Base-by-base conservation (phyloP, 1,140 invertebrate genomes). In the Trissolcus basalis region DNA sequence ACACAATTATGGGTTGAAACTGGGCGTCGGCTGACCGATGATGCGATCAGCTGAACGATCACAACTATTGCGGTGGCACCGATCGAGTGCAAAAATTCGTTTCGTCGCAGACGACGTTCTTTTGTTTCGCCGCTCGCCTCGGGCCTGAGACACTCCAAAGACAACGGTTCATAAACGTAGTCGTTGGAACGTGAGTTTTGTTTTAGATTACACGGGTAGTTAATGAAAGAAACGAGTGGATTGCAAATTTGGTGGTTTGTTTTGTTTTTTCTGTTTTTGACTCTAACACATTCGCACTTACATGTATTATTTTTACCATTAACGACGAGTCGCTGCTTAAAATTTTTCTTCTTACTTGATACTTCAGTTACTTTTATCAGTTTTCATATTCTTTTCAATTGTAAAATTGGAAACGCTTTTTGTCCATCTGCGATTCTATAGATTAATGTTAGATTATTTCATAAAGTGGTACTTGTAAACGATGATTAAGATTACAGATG, bases 401-500 rank as follows among this genome's bases (percentile, higher is more conserved):
- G 47, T 11, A 69, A 59, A 69, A 74, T 61, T 74, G 47, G 13
- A 69, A 59, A 69, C 53, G 39, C 53, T 14, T 56, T 56, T 27
- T 44, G 49, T 60, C 64, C 59, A 59, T 51, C 61, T 61, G 60
- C 61, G 49, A 77, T 70, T 35, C 63, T 55, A 61, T 77, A 71
- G 55, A 11, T 59, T 61, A 77, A 68, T 71, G 63, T 9, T 61
- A 60, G 73, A 63, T 77, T 70, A 70, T 61, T 67, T 32, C 60
- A 77, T 77, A 77, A 61, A 70, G 69, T 65, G 60, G 65, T 76
- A 70, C 12, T 69, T 48, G 64, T 69, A 70, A 69, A 76, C 65
- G 73, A 65, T 70, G 65, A 76, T 70, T 70, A 76, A 70, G 50
- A 70, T 59, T 76, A 70, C n/a, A n/a, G n/a, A n/a, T 76, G 60